These are phyloP conservation scores for Andrena flavipes DNA, from an alignment of 2,888 invertebrate genomes.

Conservation along the genomic window DNA sequence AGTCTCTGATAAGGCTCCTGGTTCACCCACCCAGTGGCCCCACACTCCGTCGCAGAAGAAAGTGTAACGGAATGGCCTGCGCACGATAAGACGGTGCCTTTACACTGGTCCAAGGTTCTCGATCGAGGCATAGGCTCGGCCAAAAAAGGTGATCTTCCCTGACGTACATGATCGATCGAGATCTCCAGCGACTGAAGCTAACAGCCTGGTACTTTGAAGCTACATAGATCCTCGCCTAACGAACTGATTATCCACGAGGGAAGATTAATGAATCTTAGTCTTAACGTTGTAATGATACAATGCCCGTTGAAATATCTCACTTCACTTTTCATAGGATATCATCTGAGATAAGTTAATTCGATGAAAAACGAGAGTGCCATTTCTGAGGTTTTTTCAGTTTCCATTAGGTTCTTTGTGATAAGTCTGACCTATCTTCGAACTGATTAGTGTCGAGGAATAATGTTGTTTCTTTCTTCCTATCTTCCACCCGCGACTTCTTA, in stretches of 20 bases:
- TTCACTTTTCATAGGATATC: no score
- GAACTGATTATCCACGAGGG: no score
- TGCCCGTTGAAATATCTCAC: no score
- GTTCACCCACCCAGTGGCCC: slow-evolving; percentile 52
- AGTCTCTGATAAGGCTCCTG: slow-evolving; percentile 71
- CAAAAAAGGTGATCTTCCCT: slow-evolving; percentile 45
- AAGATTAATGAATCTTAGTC: no score
- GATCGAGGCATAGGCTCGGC: slow-evolving; percentile 4
- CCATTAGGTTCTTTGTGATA: background rate
- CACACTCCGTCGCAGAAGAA: slow-evolving; percentile 40
- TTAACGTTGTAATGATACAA: no score
- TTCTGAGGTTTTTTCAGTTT: no score
- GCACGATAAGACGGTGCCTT: slow-evolving; percentile 47
- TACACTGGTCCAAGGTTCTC: slow-evolving; percentile 36
- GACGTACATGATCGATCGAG: slow-evolving; percentile 30
- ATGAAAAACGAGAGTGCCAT: no score
- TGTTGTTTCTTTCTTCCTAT: slow-evolving; percentile 30
- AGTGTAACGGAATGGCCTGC: slow-evolving; percentile 49
- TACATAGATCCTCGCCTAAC: no score
- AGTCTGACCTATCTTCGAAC: slow-evolving; percentile 49
- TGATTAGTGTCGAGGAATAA: background rate
- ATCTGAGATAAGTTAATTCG: no score
- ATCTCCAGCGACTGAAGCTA: background rate
- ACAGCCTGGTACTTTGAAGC: no score
- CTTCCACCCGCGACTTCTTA: background rate